These are phyloP conservation scores for Drosophila ohnishii DNA, from an alignment of 1,140 invertebrate species.

Conservation along the genomic window DNA sequence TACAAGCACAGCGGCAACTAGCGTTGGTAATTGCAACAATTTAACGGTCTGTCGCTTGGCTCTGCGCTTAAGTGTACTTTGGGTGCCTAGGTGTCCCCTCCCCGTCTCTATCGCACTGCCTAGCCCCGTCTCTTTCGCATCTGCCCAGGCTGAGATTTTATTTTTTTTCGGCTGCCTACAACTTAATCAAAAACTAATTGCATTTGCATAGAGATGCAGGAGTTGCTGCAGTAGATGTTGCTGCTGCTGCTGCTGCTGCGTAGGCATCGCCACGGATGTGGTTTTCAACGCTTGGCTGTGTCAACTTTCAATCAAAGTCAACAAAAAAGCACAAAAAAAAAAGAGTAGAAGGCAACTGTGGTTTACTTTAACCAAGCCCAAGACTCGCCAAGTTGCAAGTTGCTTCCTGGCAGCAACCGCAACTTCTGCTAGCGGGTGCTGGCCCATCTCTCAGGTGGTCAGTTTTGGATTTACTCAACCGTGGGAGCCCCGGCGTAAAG, in stretches of 20 bases:
- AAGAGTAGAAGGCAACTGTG: constrained; percentile 54
- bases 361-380: constrained; percentile 64
- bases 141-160: neutral
- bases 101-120: neutral
- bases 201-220: constrained; percentile 72
- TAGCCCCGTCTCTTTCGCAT: constrained; percentile 8
- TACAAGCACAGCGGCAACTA: constrained; percentile 47
- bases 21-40: constrained; percentile 80
- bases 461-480: constrained; percentile 57
- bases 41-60: constrained; percentile 80
- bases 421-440: constrained; percentile 68
- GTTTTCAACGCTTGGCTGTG: constrained; percentile 80
- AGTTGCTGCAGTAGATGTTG: constrained; percentile 23
- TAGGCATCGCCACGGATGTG: constrained; percentile 73
- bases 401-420: constrained; percentile 57
- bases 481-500: constrained; percentile 68
- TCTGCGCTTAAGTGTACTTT: constrained; percentile 78
- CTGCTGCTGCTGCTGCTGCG: constrained; percentile 40
- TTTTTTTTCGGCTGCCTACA: constrained; percentile 63
- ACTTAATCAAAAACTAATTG: constrained; percentile 82
- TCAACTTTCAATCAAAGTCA: constrained; percentile 81
- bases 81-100: constrained; percentile 26
- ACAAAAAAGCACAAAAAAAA: constrained; percentile 41
- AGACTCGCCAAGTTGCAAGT: constrained; percentile 31
- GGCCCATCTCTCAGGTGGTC: constrained; percentile 55